These are phyloP conservation scores for Encarsia formosa DNA, from an alignment of 2,888 invertebrate species.

Conservation along the genomic window DNA sequence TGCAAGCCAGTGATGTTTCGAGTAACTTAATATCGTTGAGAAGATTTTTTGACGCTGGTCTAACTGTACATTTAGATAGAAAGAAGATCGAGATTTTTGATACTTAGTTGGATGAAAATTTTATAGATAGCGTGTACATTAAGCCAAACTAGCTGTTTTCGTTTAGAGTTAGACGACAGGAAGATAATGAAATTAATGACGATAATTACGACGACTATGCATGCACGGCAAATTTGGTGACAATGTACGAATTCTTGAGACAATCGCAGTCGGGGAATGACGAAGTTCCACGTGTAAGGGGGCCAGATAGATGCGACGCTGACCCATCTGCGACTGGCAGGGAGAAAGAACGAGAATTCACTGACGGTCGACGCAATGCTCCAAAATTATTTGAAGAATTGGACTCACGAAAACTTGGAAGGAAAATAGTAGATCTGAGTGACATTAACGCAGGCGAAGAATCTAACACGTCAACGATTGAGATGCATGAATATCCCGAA, in stretches of 20 bases:
- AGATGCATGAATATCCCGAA: too few relatives aligned
- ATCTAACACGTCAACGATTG: too few relatives aligned
- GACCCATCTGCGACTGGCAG: conserved; percentile 21
- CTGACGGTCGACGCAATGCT: too few relatives aligned
- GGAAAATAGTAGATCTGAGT: too few relatives aligned
- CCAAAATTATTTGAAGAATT: too few relatives aligned
- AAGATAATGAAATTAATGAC: background rate
- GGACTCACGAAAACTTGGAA: too few relatives aligned
- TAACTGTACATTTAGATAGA: conserved; percentile 1
- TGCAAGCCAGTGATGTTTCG: background rate
- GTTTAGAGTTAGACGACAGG: background rate
- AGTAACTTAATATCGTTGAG: background rate
- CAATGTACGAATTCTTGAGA: background rate
- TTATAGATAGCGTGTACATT: background rate
- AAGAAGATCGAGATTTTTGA: background rate
- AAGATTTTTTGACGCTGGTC: background rate
- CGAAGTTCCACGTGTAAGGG: background rate
- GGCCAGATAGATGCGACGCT: background rate
- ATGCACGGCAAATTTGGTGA: background rate
- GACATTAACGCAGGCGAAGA: too few relatives aligned
- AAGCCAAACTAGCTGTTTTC: background rate
- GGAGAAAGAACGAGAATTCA: too few relatives aligned
- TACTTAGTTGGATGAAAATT: background rate
- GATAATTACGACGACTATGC: background rate
- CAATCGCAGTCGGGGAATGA: background rate